phyloP scores from a whole-genome alignment of 2,797 vertebrate species.

The Antennarius maculatus region DNA sequence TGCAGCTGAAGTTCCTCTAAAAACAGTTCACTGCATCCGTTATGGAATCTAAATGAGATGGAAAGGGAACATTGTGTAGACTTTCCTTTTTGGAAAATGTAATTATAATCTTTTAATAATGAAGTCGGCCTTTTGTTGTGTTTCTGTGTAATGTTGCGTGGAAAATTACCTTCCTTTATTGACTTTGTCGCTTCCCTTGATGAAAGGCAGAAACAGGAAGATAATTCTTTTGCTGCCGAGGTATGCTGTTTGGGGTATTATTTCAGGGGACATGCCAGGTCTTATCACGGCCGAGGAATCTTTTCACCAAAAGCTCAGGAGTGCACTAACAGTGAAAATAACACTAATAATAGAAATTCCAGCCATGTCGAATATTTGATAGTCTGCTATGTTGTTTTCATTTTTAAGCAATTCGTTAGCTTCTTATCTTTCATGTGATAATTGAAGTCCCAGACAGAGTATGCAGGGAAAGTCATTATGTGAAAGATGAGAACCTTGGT shows the following conservation, averaged over 20 bases:
- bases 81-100: slow-evolving; percentile 25
- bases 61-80: slow-evolving; percentile 31
- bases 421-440: slow-evolving; percentile 60
- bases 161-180: slow-evolving; percentile 45
- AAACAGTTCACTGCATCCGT: not conserved
- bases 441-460: slow-evolving; percentile 61
- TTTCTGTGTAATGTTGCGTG: slow-evolving; percentile 37
- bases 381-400: slow-evolving; percentile 18
- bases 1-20: slow-evolving; percentile 19
- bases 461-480: slow-evolving; percentile 52
- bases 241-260: slow-evolving; percentile 10
- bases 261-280: slow-evolving; percentile 1
- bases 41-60: slow-evolving; percentile 40
- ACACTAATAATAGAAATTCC: slow-evolving; percentile 32
- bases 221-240: slow-evolving; percentile 4
- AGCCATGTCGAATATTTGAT: slow-evolving; percentile 23
- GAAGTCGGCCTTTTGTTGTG: slow-evolving; percentile 18
- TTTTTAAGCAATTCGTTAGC: slow-evolving; percentile 32
- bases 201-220: slow-evolving; percentile 18
- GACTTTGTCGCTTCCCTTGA: slow-evolving; percentile 15
- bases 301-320: slow-evolving; percentile 9
- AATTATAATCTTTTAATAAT: slow-evolving; percentile 33
- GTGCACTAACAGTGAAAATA: slow-evolving; percentile 12
- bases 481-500: slow-evolving; percentile 56
- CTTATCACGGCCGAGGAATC: slow-evolving; percentile 6